Base-by-base conservation (phyloP, 2,797 vertebrate species). In the Lindbergichthys nudifrons region DNA sequence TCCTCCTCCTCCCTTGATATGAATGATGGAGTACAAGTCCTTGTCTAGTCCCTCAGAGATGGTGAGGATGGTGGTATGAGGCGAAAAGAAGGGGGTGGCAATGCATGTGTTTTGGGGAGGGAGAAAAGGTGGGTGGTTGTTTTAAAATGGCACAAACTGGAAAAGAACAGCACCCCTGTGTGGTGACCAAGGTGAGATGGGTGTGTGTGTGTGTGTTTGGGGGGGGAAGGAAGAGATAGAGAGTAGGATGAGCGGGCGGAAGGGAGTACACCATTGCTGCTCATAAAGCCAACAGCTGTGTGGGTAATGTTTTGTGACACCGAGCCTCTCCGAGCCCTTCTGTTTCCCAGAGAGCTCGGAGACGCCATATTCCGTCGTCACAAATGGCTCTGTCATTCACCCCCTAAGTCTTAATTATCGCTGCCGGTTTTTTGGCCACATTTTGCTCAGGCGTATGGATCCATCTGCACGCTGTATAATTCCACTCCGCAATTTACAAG, bases 261-360 rank as follows among this genome's bases (percentile, higher is more conserved):
- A 74, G 70, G 64, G 84, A 81, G 75, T 83, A 89, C 86, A 88
- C 87, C 87, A 90, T 91, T 75, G 90, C 89, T 90, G 88, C 91
- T 91, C 91, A 90, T 92, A 92, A 92, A 93, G 91, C 90, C 91
- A 94, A 92, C 94, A 95, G 94, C 93, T 94, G 93, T 91, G 93
- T 92, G 93, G 93, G 89, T 94, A 94, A 94, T 95, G 94, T 95
- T 93, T 94, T 94, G 92, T 94, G 92, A 94, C 93, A 92, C 91
- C 77, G 82, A 92, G 91, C 84, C 90, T 92, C 91, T 93, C 88
- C 70, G 88, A 91, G 90, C 88, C 92, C 93, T 93, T 94, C 92
- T 94, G 93, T 93, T 92, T 92, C 88, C 85, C 90, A 86, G 92
- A 87, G 88, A 91, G 91, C 91, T 85, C 54, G 88, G 86, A 92